Conservation (phyloP, 64 coral and sea anemone genomes). For the Orbicella faveolata region DNA sequence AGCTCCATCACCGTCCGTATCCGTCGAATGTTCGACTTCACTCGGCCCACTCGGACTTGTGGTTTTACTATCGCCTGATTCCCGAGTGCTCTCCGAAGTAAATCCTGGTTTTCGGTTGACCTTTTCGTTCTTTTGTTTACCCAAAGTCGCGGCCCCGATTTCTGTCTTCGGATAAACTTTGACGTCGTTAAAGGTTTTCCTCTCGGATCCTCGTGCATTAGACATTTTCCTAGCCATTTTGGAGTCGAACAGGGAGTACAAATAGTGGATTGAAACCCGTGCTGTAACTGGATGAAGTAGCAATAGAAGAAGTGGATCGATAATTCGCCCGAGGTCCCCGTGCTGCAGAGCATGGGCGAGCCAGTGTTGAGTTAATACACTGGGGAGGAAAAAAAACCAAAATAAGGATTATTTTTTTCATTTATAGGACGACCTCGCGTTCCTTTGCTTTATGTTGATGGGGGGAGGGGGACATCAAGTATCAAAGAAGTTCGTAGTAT, state of each 20-base stretch:
- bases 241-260: constrained; percentile 38
- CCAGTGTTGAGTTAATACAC: constrained; percentile 85
- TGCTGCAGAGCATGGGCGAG: constrained; percentile 91
- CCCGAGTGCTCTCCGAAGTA: constrained; percentile 5
- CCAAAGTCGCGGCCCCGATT: background rate
- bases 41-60: constrained; percentile 21
- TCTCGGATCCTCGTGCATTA: background rate
- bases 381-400: background rate
- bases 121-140: background rate
- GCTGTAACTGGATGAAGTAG: constrained; percentile 92
- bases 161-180: background rate
- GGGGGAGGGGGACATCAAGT: too few species aligned
- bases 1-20: constrained; percentile 38
- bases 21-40: constrained; percentile 38
- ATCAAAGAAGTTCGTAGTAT: too few species aligned
- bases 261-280: constrained; percentile 74
- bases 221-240: constrained; percentile 5
- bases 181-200: background rate
- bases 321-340: constrained; percentile 92
- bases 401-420: background rate
- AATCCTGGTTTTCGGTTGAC: background rate
- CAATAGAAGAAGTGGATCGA: constrained; percentile 82
- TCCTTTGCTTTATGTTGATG: background rate
- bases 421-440: too few species aligned
- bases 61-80: constrained; percentile 2